Base-by-base conservation (phyloP, 2,797 vertebrate species). In the Malacoctenus gilli region DNA sequence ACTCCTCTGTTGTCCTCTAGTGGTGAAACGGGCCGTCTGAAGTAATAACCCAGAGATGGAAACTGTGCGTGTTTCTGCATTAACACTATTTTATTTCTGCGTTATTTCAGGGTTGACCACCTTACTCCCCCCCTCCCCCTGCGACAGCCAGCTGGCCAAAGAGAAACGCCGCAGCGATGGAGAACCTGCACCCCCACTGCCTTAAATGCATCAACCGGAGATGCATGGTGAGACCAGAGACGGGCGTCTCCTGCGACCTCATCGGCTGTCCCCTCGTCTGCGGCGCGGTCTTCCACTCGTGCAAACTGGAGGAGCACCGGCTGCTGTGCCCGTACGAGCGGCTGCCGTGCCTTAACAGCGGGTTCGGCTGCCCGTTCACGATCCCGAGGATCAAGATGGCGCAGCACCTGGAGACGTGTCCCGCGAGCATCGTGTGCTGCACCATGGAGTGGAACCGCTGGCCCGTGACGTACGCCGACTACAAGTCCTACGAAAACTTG, bases 361-460 rank as follows among this genome's bases (percentile, higher is more conserved):
- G 90, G 21, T 99, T 98, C 43, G 97, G 97, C 58, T 99, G 97
- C 84, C 97, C 97, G 0, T 98, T 98, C 85, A 87, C 84, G 20
- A 83, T 99, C 52, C 65, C 92, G 2, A 91, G 96, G 82, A 91
- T 93, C 86, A 97, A 95, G 88, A 95, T 98, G 77, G 94, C 95
- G 13, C 89, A 95, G 36, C 97, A 99, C 71, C 92, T 99, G 11
- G 93, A 94, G 86, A 89, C 86, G 1, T 99, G 97, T 76, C 97
- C 97, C 7, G 97, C 97, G 1, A 99, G 96, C 55, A 95, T 99
- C 62, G 95, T 99, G 1, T 99, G 97, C 79, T 99, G 97, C 73
- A 99, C 97, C 13, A 99, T 99, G 97, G 97, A 99, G 78, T 99
- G 97, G 97, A 99, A 99, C 72, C 93, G 97, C 82, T 99, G 97